These are phyloP conservation scores for Dermatemys mawii DNA, from an alignment of 2,113 vertebrate species.

Conservation along the genomic window DNA sequence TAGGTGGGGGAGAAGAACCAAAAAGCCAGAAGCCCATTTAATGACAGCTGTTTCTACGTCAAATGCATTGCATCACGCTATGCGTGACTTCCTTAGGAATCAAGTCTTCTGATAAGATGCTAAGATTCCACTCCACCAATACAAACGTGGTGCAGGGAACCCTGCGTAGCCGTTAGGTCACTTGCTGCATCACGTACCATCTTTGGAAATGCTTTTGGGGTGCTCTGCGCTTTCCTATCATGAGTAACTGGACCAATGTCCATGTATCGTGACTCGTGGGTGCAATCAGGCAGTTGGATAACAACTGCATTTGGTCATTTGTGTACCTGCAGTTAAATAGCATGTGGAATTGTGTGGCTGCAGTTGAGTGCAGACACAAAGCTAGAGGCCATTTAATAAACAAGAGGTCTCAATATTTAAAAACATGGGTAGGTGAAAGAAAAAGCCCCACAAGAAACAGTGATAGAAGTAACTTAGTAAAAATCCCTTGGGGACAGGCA, in stretches of 20 bases:
- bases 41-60: background rate
- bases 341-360: background rate
- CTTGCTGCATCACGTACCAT: background rate
- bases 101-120: background rate
- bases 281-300: background rate
- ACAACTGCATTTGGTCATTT: background rate
- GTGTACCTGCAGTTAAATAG: background rate
- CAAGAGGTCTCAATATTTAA: background rate
- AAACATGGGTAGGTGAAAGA: background rate
- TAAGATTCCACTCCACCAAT: background rate
- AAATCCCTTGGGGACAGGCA: background rate
- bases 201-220: background rate
- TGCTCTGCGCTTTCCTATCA: background rate
- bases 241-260: background rate
- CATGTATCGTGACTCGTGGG: background rate
- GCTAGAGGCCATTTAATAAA: background rate
- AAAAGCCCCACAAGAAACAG: accelerated
- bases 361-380: accelerated
- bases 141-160: background rate
- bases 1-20: background rate
- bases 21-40: background rate
- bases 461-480: background rate
- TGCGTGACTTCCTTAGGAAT: background rate
- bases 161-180: background rate
- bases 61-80: background rate